Base-by-base conservation (phyloP, 1,140 invertebrate genomes). In the Palaemon carinicauda region DNA sequence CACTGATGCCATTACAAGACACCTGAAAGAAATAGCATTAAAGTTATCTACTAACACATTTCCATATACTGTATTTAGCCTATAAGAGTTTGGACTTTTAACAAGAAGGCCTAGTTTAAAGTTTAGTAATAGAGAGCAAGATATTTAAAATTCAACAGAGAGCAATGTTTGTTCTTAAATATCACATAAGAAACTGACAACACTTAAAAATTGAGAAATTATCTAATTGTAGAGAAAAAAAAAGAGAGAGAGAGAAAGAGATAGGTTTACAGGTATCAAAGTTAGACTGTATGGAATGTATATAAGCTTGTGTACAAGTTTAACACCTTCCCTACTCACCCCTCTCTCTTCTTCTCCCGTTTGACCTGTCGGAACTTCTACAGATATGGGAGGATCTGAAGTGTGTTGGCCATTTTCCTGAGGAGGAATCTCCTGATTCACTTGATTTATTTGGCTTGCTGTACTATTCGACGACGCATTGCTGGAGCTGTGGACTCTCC, bases 401-500 rank as follows among this genome's bases (percentile, higher is more conserved):
- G 60, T 54, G 27, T 85, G 74, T 17, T 78, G 83, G 10, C 75
- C 60, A 79, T 73, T 83, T 51, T 83, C 81, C 51, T 75, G 51
- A 19, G 81, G 29, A 19, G 31, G 50, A 33, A 24, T 10, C 73
- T 75, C 71, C 15, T 41, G 74, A 17, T 73, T 41, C 9, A 9
- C 50, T 50, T 60, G 60, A n/a, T 50, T 80, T 41, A 41, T 41
- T 41, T 41, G 41, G 41, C 41, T 65, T 14, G 53, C 50, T 15
- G 65, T 24, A 31, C 81, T 82, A 51, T 19, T 50, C 17, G 84
- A 73, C 5, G 84, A 86, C 12, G 50, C 65, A 4, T 33, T 86
- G 77, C 84, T 86, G 27, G 24, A 73, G 65, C 84, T 86, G 69
- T 80, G 77, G 15, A 80, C 84, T 24, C 84, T 53, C 17, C 50